phyloP scores from a whole-genome alignment of 1,140 invertebrate genomes.

The Drosophila tropicalis region DNA sequence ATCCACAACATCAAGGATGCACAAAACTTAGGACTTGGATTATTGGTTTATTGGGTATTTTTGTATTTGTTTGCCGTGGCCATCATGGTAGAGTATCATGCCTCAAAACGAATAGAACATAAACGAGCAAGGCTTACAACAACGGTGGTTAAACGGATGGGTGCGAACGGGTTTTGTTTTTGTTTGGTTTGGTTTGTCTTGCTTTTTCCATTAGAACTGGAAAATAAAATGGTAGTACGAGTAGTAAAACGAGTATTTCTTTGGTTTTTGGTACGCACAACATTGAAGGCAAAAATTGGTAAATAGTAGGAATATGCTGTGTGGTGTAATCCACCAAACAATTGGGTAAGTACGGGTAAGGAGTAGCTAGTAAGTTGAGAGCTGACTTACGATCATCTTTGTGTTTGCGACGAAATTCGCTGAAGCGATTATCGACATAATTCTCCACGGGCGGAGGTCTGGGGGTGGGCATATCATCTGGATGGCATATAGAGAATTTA shows the following conservation, averaged over 20 bases:
- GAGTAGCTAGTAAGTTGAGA: slow-evolving; percentile 14
- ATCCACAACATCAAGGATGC: slow-evolving; percentile 83
- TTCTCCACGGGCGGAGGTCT: slow-evolving; percentile 72
- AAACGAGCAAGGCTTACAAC: slow-evolving; percentile 69
- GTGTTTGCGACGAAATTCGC: slow-evolving; percentile 82
- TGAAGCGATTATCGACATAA: slow-evolving; percentile 81
- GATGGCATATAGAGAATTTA: slow-evolving; percentile 34
- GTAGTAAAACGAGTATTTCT: slow-evolving; percentile 19
- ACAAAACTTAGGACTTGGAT: slow-evolving; percentile 46
- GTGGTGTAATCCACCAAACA: too few relatives aligned
- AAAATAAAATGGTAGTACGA: slow-evolving; percentile 76
- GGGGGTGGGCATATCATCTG: slow-evolving; percentile 82
- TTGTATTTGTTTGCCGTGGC: slow-evolving; percentile 39
- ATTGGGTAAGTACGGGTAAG: slow-evolving; percentile 13
- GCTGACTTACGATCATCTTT: slow-evolving; percentile 83
- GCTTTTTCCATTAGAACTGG: slow-evolving; percentile 72
- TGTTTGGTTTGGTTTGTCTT: slow-evolving; percentile 27
- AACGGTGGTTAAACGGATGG: slow-evolving; percentile 47
- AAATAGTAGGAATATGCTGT: too few relatives aligned
- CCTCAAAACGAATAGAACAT: slow-evolving; percentile 77
- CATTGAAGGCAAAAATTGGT: slow-evolving; percentile 69
- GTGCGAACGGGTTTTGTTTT: slow-evolving; percentile 40
- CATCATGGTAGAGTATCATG: slow-evolving; percentile 49
- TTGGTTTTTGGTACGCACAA: slow-evolving; percentile 61
- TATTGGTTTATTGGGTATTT: slow-evolving; percentile 12